These are phyloP conservation scores for Nymphalis urticae DNA, from an alignment of 2,888 invertebrate species.

Conservation along the genomic window DNA sequence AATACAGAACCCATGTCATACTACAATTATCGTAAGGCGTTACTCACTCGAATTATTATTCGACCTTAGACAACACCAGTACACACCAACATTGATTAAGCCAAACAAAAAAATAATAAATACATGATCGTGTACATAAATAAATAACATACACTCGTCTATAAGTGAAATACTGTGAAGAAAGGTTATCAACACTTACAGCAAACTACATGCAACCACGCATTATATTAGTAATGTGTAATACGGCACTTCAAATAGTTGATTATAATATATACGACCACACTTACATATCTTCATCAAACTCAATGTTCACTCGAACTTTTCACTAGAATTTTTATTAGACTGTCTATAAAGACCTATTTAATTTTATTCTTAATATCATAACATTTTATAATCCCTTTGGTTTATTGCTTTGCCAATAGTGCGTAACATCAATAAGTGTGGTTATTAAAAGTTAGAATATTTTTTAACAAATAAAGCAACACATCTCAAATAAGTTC, in stretches of 20 bases:
- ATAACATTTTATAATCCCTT: too few relatives aligned
- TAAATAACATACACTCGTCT: neutral
- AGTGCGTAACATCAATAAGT: constrained; percentile 22
- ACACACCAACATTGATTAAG: neutral
- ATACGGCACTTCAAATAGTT: neutral
- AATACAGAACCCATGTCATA: constrained; percentile 25
- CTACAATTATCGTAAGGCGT: constrained; percentile 13
- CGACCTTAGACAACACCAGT: neutral
- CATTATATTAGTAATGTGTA: neutral
- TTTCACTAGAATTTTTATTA: too few relatives aligned
- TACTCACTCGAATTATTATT: neutral
- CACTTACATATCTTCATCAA: neutral
- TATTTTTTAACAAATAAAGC: neutral
- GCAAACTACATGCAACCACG: neutral
- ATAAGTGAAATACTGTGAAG: neutral
- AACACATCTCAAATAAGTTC: neutral
- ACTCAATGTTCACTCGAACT: too few relatives aligned
- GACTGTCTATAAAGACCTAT: too few relatives aligned
- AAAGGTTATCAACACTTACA: neutral
- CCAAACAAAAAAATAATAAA: too few relatives aligned
- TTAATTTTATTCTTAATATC: too few relatives aligned
- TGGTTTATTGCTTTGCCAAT: neutral
- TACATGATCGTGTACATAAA: too few relatives aligned
- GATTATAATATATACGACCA: constrained; percentile 2
- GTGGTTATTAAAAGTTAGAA: constrained; percentile 12